phyloP scores from a whole-genome alignment of 2,888 invertebrate genomes.

The Drosophila affinis region DNA sequence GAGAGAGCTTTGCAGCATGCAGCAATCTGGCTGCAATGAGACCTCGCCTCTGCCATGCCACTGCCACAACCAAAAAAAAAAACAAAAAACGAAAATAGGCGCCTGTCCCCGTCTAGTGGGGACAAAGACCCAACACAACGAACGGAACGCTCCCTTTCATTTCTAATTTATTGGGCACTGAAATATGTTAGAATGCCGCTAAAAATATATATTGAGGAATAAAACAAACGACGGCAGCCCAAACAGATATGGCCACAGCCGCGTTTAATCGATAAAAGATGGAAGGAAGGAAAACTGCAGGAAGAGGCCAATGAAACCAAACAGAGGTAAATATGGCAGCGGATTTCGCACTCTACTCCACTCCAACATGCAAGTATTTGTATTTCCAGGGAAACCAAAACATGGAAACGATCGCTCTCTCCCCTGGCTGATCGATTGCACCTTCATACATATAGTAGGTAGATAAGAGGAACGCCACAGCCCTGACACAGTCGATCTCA shows the following conservation, averaged over 20 bases:
- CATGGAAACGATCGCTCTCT: constrained; percentile 24
- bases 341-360: neutral
- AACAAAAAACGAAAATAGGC: constrained; percentile 43
- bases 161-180: constrained; percentile 52
- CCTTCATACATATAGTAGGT: constrained; percentile 23
- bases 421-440: constrained; percentile 53
- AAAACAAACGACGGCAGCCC: constrained; percentile 3
- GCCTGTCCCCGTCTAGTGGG: constrained; percentile 24
- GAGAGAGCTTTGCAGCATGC: constrained; percentile 42
- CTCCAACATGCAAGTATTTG: neutral
- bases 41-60: constrained; percentile 44
- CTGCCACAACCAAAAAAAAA: neutral
- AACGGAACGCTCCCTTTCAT: constrained; percentile 52
- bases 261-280: constrained; percentile 72
- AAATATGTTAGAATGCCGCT: constrained; percentile 36
- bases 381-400: constrained; percentile 1
- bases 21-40: constrained; percentile 45
- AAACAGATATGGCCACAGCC: neutral
- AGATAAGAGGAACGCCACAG: constrained; percentile 63
- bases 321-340: constrained; percentile 35
- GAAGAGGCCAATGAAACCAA: constrained; percentile 27
- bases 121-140: constrained; percentile 44
- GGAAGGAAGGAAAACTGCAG: constrained; percentile 44
- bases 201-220: constrained; percentile 35
- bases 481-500: constrained; percentile 63